Evolutionary conservation across 2,113 vertebrate genomes (phyloP).

Genomic region (Candoia aspera): DNA sequence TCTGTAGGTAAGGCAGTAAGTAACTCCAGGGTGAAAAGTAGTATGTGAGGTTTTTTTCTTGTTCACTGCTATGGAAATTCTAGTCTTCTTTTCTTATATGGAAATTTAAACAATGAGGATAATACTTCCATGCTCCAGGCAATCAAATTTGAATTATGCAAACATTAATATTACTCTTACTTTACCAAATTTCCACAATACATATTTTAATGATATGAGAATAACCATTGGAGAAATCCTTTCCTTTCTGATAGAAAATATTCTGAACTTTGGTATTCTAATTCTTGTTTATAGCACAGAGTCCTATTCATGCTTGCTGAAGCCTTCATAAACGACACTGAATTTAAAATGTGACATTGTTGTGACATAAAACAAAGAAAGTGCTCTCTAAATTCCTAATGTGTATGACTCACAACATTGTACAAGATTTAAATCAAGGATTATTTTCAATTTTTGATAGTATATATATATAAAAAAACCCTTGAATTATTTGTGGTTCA

Average conservation of each 20-base stretch:
- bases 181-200: constrained; percentile 47
- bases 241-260: constrained; percentile 55
- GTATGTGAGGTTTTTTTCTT: constrained; percentile 18
- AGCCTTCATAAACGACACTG: constrained; percentile 6
- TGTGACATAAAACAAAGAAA: constrained; percentile 21
- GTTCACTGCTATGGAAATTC: constrained; percentile 44
- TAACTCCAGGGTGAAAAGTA: constrained; percentile 17
- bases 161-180: constrained; percentile 43
- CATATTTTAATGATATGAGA: constrained; percentile 51
- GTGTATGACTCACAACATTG: constrained; percentile 38
- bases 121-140: not conserved
- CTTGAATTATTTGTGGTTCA: constrained; percentile 6
- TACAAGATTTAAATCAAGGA: not conserved
- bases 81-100: constrained; percentile 32
- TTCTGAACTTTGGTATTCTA: constrained; percentile 57
- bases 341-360: constrained; percentile 24
- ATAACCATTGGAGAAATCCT: constrained; percentile 46
- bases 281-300: constrained; percentile 18
- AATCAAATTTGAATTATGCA: constrained; percentile 51
- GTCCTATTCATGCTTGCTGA: constrained; percentile 43
- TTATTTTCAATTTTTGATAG: not conserved
- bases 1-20: constrained; percentile 19
- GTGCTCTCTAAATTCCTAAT: constrained; percentile 26
- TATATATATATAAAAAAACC: not conserved
- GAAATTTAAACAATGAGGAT: constrained; percentile 45